Evolutionary conservation across 1,140 invertebrate species (phyloP).

Genomic region (Whitmania pigra): DNA sequence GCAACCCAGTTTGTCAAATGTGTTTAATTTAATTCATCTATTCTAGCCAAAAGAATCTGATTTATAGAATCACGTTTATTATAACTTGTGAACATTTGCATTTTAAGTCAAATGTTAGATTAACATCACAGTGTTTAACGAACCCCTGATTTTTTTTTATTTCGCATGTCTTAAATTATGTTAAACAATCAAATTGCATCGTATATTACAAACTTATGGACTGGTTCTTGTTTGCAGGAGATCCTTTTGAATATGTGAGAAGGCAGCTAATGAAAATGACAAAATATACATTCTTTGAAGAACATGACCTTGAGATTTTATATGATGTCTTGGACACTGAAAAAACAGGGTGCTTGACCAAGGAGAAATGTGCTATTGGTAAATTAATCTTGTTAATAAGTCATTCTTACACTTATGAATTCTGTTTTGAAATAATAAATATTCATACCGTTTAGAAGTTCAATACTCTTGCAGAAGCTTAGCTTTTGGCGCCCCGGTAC

Average conservation of each 20-base stretch:
- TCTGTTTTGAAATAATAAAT: too few species aligned
- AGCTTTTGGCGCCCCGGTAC: too few species aligned
- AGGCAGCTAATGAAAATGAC: constrained; percentile 4
- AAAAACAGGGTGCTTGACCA: background rate
- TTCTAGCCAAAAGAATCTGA: too few species aligned
- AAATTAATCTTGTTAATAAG: background rate
- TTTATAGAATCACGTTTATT: too few species aligned
- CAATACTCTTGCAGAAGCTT: too few species aligned
- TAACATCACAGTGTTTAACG: too few species aligned
- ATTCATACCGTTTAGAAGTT: too few species aligned
- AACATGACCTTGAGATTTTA: background rate
- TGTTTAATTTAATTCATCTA: background rate
- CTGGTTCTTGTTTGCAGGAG: background rate
- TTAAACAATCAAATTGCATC: background rate
- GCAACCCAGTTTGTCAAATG: background rate
- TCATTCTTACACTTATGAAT: background rate
- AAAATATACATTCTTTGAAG: constrained; percentile 1
- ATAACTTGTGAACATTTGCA: too few species aligned
- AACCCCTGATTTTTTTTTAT: too few species aligned
- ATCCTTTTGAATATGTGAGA: constrained; percentile 1
- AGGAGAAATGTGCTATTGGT: constrained; percentile 7
- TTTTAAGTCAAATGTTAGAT: too few species aligned
- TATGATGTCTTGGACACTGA: constrained; percentile 3
- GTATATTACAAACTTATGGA: background rate
- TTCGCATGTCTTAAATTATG: background rate